Base-by-base conservation (phyloP, 1,140 invertebrate genomes). In the Procambarus clarkii region DNA sequence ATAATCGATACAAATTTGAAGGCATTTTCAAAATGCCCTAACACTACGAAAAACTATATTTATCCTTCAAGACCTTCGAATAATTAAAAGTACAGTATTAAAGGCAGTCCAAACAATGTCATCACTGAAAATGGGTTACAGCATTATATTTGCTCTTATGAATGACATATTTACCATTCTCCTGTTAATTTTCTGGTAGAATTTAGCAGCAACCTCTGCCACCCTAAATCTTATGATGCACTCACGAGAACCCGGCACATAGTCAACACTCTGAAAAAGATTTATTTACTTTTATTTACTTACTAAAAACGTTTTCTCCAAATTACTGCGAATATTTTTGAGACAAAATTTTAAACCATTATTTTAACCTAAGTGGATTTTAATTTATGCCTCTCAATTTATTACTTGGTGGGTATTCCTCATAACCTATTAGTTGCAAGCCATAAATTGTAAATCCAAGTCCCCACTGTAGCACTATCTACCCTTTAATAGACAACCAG, bases 141-240 rank as follows among this genome's bases (percentile, higher is more conserved):
- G 50, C 4, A 89, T 71, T 45, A 85, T 85, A 18, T 54, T 91
- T n/a, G 89, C 89, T 69, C 76, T 85, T 46, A 91, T 91, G 71
- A 91, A 78, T 44, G 89, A 91, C 89, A 91, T 91, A 58, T 91
- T 91, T 50, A 91, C 89, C 89, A 91, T 91, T 69, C 89, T 58
- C 45, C 82, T 58, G 45, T 91, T 85, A 18, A 91, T 91, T 71
- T 91, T 91, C 58, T 86, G 89, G 48, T 84, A 86, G 44, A 91
- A 91, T 77, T 86, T 91, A 15, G 89, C 82, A 86, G 89, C 89
- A 21, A 84, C 77, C 64, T 91, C 89, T 24, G 89, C 74, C 24
- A 79, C 58, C 9, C 60, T 54, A 46, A 91, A 91, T 34, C 46
- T 85, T 34, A 91, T 64, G 13, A 91, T 50, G 76, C 89, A 91